phyloP scores from a whole-genome alignment of 2,797 vertebrate genomes.

The Lindbergichthys nudifrons region DNA sequence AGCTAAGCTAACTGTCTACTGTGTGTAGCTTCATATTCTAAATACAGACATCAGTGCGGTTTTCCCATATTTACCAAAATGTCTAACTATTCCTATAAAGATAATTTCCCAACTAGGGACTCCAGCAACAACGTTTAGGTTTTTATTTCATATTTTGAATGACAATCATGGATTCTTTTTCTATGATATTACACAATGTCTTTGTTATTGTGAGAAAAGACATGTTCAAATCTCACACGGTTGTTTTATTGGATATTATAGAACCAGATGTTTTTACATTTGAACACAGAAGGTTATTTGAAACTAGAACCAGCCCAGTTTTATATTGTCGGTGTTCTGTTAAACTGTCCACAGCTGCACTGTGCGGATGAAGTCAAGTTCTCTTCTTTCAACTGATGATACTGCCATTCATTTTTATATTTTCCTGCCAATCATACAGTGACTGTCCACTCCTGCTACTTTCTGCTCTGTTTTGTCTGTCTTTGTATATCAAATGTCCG shows the following conservation, averaged over 20 bases:
- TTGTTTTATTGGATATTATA: slow-evolving; percentile 39
- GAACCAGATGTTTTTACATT: slow-evolving; percentile 25
- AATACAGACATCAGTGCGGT: neutral
- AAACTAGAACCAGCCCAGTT: slow-evolving; percentile 46
- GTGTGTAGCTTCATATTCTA: slow-evolving; percentile 5
- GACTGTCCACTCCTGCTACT: slow-evolving; percentile 31
- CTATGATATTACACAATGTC: slow-evolving; percentile 42
- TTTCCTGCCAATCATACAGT: slow-evolving; percentile 40
- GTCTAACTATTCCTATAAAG: slow-evolving; percentile 20
- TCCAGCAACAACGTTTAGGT: slow-evolving; percentile 28
- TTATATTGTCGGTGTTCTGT: slow-evolving; percentile 42
- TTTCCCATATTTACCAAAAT: slow-evolving; percentile 6
- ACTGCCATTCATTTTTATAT: slow-evolving; percentile 56
- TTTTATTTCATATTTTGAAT: slow-evolving; percentile 56
- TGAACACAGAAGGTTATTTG: slow-evolving; percentile 25
- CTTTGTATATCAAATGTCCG: slow-evolving; percentile 41
- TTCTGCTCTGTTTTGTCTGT: slow-evolving; percentile 32
- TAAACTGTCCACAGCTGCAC: slow-evolving; percentile 43
- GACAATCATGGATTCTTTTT: slow-evolving; percentile 72
- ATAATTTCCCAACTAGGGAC: slow-evolving; percentile 13
- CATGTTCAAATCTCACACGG: slow-evolving; percentile 55
- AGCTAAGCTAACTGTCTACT: neutral
- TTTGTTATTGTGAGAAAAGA: slow-evolving; percentile 52
- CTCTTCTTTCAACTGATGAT: slow-evolving; percentile 43
- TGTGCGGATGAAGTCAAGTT: slow-evolving; percentile 51